Percentiles rank a stretch among this genome's conserved stretches.
Evolutionary conservation across 2,888 invertebrate species (phyloP).

Genomic region (Acleris sparsana): DNA sequence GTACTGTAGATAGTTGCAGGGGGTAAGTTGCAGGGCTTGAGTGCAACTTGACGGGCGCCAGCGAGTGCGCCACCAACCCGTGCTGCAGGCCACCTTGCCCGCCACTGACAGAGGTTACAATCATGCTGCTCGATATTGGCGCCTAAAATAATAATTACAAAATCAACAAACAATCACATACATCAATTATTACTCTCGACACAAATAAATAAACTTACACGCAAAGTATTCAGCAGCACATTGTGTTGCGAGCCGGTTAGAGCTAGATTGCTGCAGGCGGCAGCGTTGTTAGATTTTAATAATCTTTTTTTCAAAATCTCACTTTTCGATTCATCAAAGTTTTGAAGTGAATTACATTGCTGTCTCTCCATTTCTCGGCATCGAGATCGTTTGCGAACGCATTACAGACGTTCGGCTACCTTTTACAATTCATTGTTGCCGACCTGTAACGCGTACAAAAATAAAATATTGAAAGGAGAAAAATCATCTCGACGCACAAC

Average conservation of each 20-base stretch:
- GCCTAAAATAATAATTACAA: slow-evolving; percentile 62
- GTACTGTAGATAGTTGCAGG: slow-evolving; percentile 74
- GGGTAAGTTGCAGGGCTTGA: slow-evolving; percentile 70
- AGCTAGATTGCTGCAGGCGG: slow-evolving; percentile 59
- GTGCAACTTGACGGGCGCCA: slow-evolving; percentile 77
- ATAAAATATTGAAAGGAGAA: slow-evolving; percentile 71
- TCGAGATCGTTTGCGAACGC: slow-evolving; percentile 62
- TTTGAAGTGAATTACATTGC: slow-evolving; percentile 80
- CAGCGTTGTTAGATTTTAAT: slow-evolving; percentile 68
- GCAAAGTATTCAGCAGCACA: slow-evolving; percentile 76
- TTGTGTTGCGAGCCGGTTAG: slow-evolving; percentile 70
- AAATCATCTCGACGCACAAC: slow-evolving; percentile 55
- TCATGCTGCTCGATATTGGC: slow-evolving; percentile 80
- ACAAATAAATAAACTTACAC: slow-evolving; percentile 63
- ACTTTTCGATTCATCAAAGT: slow-evolving; percentile 78
- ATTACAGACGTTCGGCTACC: slow-evolving; percentile 72
- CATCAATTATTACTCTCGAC: slow-evolving; percentile 41
- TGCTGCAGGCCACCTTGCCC: slow-evolving; percentile 76
- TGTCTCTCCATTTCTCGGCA: slow-evolving; percentile 79
- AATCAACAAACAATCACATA: slow-evolving; percentile 20
- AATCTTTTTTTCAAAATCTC: slow-evolving; percentile 82
- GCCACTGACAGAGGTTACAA: slow-evolving; percentile 77
- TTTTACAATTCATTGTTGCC: slow-evolving; percentile 67
- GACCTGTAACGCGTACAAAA: slow-evolving; percentile 75
- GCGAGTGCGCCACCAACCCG: slow-evolving; percentile 73